phyloP scores from a whole-genome alignment of 2,797 vertebrate genomes.

The Orientallactaga sibirica region DNA sequence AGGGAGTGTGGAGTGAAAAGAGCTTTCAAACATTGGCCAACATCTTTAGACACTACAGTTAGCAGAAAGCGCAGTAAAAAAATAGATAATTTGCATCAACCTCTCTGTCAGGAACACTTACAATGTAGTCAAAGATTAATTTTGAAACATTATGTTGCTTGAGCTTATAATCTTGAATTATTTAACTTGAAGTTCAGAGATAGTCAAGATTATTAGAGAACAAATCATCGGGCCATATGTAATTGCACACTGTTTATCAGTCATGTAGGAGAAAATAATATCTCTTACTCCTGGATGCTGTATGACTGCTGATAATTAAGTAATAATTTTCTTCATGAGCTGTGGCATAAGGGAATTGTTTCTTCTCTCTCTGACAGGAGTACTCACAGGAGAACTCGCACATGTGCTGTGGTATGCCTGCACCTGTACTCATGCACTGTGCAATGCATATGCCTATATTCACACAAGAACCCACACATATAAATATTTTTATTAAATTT shows the following conservation, averaged over 20 bases:
- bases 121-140: slow-evolving; percentile 54
- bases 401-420: no score
- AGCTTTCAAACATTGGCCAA: slow-evolving; percentile 51
- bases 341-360: background rate
- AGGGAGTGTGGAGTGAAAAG: slow-evolving; percentile 66
- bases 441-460: no score
- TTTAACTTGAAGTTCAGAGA: slow-evolving; percentile 15
- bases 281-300: background rate
- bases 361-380: background rate
- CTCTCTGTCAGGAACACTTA: slow-evolving; percentile 15
- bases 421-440: no score
- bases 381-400: no score
- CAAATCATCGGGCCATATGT: background rate
- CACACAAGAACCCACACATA: no score
- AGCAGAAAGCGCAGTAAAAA: slow-evolving; percentile 17
- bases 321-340: background rate
- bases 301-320: background rate
- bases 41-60: slow-evolving; percentile 13
- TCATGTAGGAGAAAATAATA: background rate
- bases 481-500: background rate
- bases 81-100: background rate
- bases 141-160: background rate
- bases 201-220: background rate
- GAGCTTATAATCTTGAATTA: slow-evolving; percentile 50
- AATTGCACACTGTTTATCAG: background rate